Evolutionary conservation across 2,113 vertebrate species (phyloP).

Genomic region (Hippopotamus amphibius): DNA sequence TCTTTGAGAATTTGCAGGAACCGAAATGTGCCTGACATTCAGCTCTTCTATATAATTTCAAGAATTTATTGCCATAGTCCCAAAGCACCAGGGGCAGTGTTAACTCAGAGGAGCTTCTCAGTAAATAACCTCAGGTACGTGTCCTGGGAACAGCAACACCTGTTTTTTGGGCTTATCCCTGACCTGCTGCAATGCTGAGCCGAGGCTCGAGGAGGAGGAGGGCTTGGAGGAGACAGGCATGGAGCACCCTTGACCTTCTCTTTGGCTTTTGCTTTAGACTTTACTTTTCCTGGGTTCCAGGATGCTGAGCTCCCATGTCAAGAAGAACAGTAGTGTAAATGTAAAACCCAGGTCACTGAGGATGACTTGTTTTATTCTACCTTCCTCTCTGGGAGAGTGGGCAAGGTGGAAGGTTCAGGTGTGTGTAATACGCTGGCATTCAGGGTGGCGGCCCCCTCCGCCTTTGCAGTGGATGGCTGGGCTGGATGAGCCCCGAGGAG

Average conservation of each 20-base stretch:
- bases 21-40: neutral
- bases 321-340: slow-evolving; percentile 13
- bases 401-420: slow-evolving; percentile 54
- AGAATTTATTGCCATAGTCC: neutral
- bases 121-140: neutral
- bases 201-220: too few relatives aligned
- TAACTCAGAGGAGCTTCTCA: neutral
- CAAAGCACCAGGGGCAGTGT: neutral
- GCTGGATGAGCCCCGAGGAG: neutral
- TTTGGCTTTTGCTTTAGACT: slow-evolving; percentile 13
- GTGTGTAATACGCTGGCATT: slow-evolving; percentile 42
- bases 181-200: neutral
- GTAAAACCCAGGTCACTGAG: slow-evolving; percentile 50
- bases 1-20: neutral
- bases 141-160: neutral
- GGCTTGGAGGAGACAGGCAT: rapidly evolving
- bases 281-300: neutral
- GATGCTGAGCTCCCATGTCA: slow-evolving; percentile 49
- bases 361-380: slow-evolving; percentile 11
- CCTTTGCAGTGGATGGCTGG: neutral
- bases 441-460: neutral
- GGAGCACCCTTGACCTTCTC: neutral
- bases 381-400: slow-evolving; percentile 50
- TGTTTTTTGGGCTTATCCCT: neutral
- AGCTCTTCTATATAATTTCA: neutral